Percentiles rank a stretch among this genome's conserved stretches.
phyloP scores from a whole-genome alignment of 2,888 invertebrate species.

The Nymphalis c-album region DNA sequence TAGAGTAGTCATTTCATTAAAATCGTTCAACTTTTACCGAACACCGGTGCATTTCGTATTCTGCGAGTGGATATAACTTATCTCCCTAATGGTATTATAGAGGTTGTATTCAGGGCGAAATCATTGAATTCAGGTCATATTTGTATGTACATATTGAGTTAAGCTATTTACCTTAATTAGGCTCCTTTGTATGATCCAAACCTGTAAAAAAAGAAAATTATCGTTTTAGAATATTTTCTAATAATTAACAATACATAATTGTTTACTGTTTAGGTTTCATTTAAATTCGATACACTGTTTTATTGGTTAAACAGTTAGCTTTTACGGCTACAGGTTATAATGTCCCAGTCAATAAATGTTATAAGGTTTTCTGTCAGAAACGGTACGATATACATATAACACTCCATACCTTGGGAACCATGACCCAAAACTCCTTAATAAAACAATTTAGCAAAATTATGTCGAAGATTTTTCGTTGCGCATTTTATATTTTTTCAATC shows the following conservation, averaged over 20 bases:
- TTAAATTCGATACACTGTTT: too few relatives aligned
- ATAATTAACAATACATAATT: too few relatives aligned
- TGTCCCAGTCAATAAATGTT: too few relatives aligned
- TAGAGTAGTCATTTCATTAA: constrained; percentile 20
- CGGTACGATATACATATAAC: too few relatives aligned
- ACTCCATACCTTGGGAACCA: too few relatives aligned
- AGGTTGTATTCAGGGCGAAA: constrained; percentile 6
- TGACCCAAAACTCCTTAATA: constrained; percentile 3
- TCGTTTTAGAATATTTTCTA: too few relatives aligned
- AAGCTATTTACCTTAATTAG: constrained; percentile 8
- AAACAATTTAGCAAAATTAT: constrained; percentile 17
- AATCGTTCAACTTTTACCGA: constrained; percentile 7
- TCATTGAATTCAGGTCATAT: constrained; percentile 7
- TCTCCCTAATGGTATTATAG: constrained; percentile 23
- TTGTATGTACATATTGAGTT: constrained; percentile 3
- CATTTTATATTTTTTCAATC: constrained; percentile 9
- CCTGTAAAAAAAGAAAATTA: constrained; percentile 3
- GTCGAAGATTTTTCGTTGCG: constrained; percentile 4
- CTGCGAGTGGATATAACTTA: constrained; percentile 11
- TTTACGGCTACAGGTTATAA: too few relatives aligned
- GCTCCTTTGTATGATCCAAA: neutral
- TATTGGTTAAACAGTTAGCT: too few relatives aligned
- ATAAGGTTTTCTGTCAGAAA: too few relatives aligned
- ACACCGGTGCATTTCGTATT: constrained; percentile 4
- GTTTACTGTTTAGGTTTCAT: too few relatives aligned